Conservation (phyloP, 2,797 vertebrate species). For the Orientallactaga sibirica region DNA sequence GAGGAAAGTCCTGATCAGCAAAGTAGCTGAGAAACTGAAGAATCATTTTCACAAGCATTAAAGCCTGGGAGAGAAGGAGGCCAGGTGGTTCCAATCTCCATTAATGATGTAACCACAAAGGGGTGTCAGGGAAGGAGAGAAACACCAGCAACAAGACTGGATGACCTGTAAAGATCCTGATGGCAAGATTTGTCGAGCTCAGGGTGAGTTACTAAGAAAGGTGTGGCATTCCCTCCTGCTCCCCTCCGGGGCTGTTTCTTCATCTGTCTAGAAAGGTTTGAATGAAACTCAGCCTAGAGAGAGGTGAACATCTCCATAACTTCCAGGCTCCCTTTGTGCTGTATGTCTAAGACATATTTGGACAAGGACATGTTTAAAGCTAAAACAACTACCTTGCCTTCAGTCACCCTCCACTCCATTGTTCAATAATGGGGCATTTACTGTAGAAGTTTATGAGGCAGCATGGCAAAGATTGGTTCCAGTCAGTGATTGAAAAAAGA, state of each 20-base stretch:
- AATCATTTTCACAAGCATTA: slow-evolving; percentile 24
- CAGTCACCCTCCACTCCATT: slow-evolving; percentile 35
- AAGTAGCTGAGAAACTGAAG: neutral
- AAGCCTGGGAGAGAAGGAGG: neutral
- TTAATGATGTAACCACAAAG: slow-evolving; percentile 38
- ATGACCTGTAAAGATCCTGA: slow-evolving; percentile 22
- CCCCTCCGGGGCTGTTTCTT: neutral
- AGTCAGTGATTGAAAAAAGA: slow-evolving; percentile 50
- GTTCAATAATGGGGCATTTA: slow-evolving; percentile 35
- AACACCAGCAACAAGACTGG: neutral
- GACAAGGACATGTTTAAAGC: slow-evolving; percentile 46
- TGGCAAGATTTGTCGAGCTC: slow-evolving; percentile 49
- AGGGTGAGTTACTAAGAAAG: slow-evolving; percentile 40
- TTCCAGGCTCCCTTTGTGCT: neutral
- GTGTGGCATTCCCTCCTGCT: neutral
- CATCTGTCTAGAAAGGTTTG: slow-evolving; percentile 36
- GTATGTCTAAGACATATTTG: neutral
- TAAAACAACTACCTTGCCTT: slow-evolving; percentile 38
- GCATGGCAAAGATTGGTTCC: slow-evolving; percentile 66
- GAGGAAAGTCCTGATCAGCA: neutral
- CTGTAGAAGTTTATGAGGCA: slow-evolving; percentile 65
- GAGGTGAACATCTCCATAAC: neutral
- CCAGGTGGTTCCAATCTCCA: slow-evolving; percentile 44
- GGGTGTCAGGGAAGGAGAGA: neutral
- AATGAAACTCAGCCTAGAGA: neutral